phyloP scores from a whole-genome alignment of 2,888 invertebrate species.

The Gasteruption jaculator region DNA sequence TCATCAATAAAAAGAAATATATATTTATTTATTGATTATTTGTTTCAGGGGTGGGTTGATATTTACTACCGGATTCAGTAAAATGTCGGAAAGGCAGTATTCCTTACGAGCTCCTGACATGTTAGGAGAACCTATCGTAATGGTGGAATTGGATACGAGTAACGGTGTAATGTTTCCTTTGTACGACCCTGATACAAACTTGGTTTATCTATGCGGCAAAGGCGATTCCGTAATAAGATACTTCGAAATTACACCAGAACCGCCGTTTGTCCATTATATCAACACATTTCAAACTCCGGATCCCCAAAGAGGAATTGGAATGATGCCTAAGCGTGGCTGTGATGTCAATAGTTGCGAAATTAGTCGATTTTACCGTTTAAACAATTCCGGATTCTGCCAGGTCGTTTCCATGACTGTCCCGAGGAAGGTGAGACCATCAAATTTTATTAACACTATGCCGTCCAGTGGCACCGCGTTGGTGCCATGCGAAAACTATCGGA shows the following conservation, averaged over 20 bases:
- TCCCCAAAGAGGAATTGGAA: slow-evolving; percentile 93
- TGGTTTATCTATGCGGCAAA: slow-evolving; percentile 94
- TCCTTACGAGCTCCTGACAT: slow-evolving; percentile 89
- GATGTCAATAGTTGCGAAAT: slow-evolving; percentile 94
- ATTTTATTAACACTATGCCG: slow-evolving; percentile 13
- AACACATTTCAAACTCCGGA: slow-evolving; percentile 97
- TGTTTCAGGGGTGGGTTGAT: slow-evolving; percentile 47
- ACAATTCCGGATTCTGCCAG: slow-evolving; percentile 91
- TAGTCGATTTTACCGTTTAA: slow-evolving; percentile 90
- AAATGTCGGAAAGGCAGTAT: slow-evolving; percentile 97
- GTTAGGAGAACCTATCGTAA: slow-evolving; percentile 81
- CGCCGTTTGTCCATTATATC: slow-evolving; percentile 93
- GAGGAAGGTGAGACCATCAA: slow-evolving; percentile 64
- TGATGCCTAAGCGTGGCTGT: slow-evolving; percentile 97
- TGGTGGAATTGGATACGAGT: slow-evolving; percentile 90
- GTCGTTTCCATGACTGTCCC: slow-evolving; percentile 98
- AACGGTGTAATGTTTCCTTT: slow-evolving; percentile 97
- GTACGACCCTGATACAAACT: slow-evolving; percentile 93
- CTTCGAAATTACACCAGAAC: slow-evolving; percentile 88
- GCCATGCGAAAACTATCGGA: no score
- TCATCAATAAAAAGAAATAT: slow-evolving; percentile 4
- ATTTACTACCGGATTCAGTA: slow-evolving; percentile 75
- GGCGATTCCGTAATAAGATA: slow-evolving; percentile 97
- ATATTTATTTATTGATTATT: slow-evolving; percentile 16
- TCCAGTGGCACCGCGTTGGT: no score